Conservation (phyloP, 2,113 vertebrate species). For the Natator depressus region DNA sequence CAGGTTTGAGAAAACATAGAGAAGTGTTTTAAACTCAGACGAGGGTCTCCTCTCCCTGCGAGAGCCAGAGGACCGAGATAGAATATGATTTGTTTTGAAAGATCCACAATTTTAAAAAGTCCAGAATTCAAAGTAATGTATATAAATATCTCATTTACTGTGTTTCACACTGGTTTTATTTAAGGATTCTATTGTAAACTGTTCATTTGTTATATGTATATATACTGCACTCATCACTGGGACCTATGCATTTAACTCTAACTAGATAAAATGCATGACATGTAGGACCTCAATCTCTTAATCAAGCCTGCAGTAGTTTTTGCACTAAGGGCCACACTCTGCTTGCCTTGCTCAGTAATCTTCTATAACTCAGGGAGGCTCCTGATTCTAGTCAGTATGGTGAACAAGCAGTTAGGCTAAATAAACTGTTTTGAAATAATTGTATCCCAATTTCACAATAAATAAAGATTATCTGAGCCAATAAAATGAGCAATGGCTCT, state of each 20-base stretch:
- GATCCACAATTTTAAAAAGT: fast-evolving
- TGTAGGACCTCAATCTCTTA: not conserved
- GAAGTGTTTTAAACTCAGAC: not conserved
- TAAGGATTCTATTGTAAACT: not conserved
- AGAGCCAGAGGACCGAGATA: not conserved
- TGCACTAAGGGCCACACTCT: not conserved
- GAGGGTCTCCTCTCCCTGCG: not conserved
- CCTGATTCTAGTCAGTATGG: not conserved
- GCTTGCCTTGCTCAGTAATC: not conserved
- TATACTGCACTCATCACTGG: not conserved
- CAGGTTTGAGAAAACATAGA: not conserved
- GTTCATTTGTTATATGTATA: not conserved
- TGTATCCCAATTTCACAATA: no score
- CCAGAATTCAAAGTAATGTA: not conserved
- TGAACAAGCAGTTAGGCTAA: not conserved
- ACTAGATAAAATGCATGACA: not conserved
- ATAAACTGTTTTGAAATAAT: not conserved
- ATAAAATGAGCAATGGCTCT: not conserved
- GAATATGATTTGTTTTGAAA: fast-evolving
- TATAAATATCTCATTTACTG: not conserved
- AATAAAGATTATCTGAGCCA: not conserved
- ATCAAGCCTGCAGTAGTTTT: not conserved
- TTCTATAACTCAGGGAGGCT: not conserved
- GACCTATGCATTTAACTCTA: fast-evolving
- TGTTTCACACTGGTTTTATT: not conserved